Base-by-base conservation (phyloP, 30 jellyfish, hydroid and myxozoan genomes). In the Hydractinia symbiolongicarpus region DNA sequence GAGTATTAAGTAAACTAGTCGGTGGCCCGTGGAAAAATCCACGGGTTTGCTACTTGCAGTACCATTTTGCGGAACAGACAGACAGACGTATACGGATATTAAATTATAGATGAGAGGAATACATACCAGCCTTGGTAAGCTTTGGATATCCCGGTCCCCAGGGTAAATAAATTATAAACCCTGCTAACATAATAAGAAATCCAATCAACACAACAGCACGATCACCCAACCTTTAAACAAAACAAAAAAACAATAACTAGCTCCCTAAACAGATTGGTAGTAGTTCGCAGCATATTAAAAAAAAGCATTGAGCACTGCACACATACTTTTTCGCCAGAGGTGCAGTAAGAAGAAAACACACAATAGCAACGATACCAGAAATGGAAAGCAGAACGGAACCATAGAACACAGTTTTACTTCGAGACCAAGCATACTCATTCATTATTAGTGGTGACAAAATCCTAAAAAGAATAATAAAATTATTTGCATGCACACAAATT, bases 401-500 rank as follows among this genome's bases (percentile, higher is more conserved):
- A 74, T 90, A 80, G 8, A 90, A 74, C 16, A 86, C 87, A 10
- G 95, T 84, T 66, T 90, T 72, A n/a, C 61, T 55, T 56, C 87
- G 87, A 8, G 95, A 77, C 97, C 97, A 90, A 4, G 95, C 97
- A 86, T 79, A 86, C 66, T 90, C 95, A 67, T 85, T 88, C 97
- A 90, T 90, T 64, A 86, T 69, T n/a, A 90, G 70, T n/a, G 97
- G 97, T 4, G 97, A 64, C 15, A 90, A 8, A 8, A 90, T 81
- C 73, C 97, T 90, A 52, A 40, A 67, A 52, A 73, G 44, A 50
- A 14, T 15, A 67, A 7, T 5, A 16, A 1, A 15, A 2, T 6
- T 4, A 49, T 14, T 66, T 15, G 16, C 44, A 2, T 2, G 44
- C 2, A 30, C 44, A 30, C 44, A 5, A 8, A 15, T 54, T 21